Conservation (phyloP, 2,113 vertebrate species). For the Chroicocephalus ridibundus region DNA sequence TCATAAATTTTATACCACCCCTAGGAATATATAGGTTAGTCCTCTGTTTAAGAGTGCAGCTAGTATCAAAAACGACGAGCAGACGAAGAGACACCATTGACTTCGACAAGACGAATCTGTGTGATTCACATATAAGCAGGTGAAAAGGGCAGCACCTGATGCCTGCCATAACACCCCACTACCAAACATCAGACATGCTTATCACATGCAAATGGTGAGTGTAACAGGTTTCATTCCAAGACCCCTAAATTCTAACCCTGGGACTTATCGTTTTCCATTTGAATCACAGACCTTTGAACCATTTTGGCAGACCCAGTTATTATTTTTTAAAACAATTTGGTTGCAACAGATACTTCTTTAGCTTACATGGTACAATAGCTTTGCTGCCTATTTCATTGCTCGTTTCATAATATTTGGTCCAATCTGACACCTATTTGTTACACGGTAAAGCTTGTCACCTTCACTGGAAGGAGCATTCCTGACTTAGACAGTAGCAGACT, state of each 20-base stretch:
- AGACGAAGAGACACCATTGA: not conserved
- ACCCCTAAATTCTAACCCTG: not conserved
- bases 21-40: constrained; percentile 15
- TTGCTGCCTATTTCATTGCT: not conserved
- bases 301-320: not conserved
- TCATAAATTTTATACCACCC: not conserved
- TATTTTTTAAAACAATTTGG: not conserved
- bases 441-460: not conserved
- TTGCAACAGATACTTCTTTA: not conserved
- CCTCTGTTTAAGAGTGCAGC: not conserved
- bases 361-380: not conserved
- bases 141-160: not conserved
- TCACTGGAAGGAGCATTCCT: not conserved
- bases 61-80: not conserved
- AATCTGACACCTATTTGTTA: not conserved
- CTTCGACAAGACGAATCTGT: not conserved
- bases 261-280: not conserved
- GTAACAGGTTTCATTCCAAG: not conserved
- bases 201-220: rapidly evolving
- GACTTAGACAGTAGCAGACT: not conserved
- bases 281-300: not conserved
- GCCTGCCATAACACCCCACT: not conserved
- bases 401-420: not conserved
- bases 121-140: not conserved
- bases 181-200: not conserved